These are phyloP conservation scores for Enteromius fasciolatus DNA, from an alignment of 2,797 vertebrate genomes.

Conservation along the genomic window DNA sequence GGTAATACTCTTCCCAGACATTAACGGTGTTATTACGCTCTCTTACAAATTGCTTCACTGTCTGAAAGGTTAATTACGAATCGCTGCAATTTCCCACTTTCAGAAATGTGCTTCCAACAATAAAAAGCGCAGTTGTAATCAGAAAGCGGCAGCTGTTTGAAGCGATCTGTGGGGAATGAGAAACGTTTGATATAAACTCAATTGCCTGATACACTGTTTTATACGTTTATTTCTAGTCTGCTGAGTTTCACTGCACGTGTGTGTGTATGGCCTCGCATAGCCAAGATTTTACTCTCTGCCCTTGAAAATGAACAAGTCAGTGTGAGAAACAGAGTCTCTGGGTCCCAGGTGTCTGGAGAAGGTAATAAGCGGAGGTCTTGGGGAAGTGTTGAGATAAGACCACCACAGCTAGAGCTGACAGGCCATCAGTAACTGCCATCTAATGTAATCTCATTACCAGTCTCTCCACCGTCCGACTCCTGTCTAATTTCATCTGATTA, in stretches of 20 bases:
- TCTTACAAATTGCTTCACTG: constrained; percentile 37
- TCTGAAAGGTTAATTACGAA: constrained; percentile 54
- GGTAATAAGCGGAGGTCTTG: constrained; percentile 38
- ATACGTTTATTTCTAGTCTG: constrained; percentile 34
- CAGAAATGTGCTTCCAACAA: constrained; percentile 28
- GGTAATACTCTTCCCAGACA: constrained; percentile 39
- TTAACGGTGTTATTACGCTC: constrained; percentile 47
- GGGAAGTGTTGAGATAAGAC: constrained; percentile 32
- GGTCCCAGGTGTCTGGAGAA: constrained; percentile 38
- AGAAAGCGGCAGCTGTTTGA: constrained; percentile 23
- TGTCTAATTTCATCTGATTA: constrained; percentile 53
- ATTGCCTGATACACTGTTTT: constrained; percentile 9
- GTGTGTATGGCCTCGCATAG: not conserved
- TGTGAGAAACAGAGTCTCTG: constrained; percentile 23
- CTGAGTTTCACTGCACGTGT: constrained; percentile 4
- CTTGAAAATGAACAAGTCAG: constrained; percentile 21
- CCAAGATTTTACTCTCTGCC: constrained; percentile 24
- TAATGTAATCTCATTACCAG: constrained; percentile 53
- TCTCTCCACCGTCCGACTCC: constrained; percentile 44
- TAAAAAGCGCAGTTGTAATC: constrained; percentile 24
- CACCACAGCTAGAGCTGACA: constrained; percentile 47
- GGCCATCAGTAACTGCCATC: constrained; percentile 55
- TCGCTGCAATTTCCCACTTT: constrained; percentile 37
- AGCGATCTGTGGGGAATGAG: constrained; percentile 37
- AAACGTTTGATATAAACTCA: constrained; percentile 27